These are phyloP conservation scores for Leptinotarsa defecta DNA, from an alignment of 1,140 invertebrate species.

Conservation along the genomic window DNA sequence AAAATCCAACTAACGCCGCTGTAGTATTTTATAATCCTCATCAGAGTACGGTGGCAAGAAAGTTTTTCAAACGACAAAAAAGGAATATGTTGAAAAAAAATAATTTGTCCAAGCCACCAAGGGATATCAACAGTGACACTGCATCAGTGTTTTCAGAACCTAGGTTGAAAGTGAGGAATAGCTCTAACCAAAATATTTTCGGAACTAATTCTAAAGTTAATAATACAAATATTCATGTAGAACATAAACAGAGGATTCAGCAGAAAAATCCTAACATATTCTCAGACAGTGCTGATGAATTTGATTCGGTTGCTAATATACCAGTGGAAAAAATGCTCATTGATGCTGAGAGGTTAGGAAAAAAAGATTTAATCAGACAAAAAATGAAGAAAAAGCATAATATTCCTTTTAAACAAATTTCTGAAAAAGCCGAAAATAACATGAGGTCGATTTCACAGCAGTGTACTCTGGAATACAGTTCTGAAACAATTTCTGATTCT, in stretches of 20 bases:
- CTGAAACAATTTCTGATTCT: constrained; percentile 71
- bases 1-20: constrained; percentile 63
- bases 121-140: constrained; percentile 63
- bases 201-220: constrained; percentile 73
- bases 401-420: constrained; percentile 45
- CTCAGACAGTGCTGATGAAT: constrained; percentile 62
- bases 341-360: constrained; percentile 51
- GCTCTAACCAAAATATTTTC: constrained; percentile 67
- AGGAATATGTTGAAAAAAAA: constrained; percentile 74
- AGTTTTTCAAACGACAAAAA: constrained; percentile 88
- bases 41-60: constrained; percentile 88
- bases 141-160: constrained; percentile 60
- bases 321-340: constrained; percentile 52
- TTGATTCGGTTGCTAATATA: constrained; percentile 51
- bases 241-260: constrained; percentile 57
- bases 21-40: constrained; percentile 91
- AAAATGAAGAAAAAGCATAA: constrained; percentile 59
- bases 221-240: constrained; percentile 77
- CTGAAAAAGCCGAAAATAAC: constrained; percentile 55
- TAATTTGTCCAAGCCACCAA: constrained; percentile 69
- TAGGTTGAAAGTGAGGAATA: constrained; percentile 61
- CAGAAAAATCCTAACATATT: constrained; percentile 66
- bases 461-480: constrained; percentile 71
- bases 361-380: constrained; percentile 41
- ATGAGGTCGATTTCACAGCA: constrained; percentile 63